Conservation (phyloP, 2,888 invertebrate genomes). For the Meghimatium bilineatum region DNA sequence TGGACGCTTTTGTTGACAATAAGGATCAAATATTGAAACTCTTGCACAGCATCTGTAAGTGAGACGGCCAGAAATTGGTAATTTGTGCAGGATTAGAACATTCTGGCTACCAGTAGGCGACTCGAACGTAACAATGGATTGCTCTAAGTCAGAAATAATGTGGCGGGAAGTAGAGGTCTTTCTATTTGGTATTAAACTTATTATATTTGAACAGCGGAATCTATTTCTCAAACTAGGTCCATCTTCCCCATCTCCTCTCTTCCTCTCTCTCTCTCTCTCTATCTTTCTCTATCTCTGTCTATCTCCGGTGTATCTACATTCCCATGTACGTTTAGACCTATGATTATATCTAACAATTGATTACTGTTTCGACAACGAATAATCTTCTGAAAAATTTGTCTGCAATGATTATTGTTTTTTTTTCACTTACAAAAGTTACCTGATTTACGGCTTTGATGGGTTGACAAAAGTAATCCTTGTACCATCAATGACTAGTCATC, state of each 20-base stretch:
- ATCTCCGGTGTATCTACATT: no score
- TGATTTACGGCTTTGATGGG: no score
- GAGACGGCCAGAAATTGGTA: constrained; percentile 36
- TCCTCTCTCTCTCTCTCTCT: not conserved
- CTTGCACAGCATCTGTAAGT: constrained; percentile 21
- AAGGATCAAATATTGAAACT: constrained; percentile 33
- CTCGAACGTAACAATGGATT: not conserved
- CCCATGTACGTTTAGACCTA: no score
- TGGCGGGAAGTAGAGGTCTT: not conserved
- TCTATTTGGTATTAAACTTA: not conserved
- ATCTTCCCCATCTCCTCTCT: no score
- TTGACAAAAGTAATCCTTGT: no score
- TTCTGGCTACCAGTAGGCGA: not conserved
- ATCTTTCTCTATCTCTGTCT: not conserved
- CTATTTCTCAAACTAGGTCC: not conserved
- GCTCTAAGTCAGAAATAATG: constrained; percentile 17
- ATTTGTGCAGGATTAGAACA: constrained; percentile 31
- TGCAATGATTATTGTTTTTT: no score
- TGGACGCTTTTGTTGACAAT: constrained; percentile 17
- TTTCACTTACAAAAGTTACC: no score
- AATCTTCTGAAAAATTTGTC: no score
- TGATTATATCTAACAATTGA: no score
- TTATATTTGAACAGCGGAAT: constrained; percentile 2
- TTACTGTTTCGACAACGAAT: no score
- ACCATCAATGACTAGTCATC: no score